Conservation (phyloP, 1,140 invertebrate genomes). For the Arion vulgaris region DNA sequence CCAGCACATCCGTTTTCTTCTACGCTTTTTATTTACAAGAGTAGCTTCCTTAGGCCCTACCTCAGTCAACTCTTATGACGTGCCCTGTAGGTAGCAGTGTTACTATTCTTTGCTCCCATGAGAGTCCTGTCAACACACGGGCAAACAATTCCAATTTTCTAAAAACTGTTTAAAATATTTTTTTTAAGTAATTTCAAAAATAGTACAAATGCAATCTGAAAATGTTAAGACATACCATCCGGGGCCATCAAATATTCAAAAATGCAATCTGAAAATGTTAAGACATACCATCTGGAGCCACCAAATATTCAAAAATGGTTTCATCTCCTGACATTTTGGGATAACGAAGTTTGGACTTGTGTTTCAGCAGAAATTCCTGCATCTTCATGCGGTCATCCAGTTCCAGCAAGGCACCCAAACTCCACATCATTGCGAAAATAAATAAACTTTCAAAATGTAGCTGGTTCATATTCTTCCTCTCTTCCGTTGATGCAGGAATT, state of each 20-base stretch:
- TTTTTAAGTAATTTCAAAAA: too few species aligned
- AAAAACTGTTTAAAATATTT: too few species aligned
- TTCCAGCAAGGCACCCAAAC: slow-evolving; percentile 91
- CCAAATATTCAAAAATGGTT: slow-evolving; percentile 90
- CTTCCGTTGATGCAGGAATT: slow-evolving; percentile 77
- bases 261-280: neutral
- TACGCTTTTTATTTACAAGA: too few species aligned
- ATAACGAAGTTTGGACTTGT: slow-evolving; percentile 53
- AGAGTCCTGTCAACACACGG: too few species aligned
- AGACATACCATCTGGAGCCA: slow-evolving; percentile 82
- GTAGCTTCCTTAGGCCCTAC: too few species aligned
- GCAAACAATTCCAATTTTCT: too few species aligned
- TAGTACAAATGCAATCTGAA: too few species aligned
- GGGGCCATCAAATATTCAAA: slow-evolving; percentile 71
- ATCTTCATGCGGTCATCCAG: slow-evolving; percentile 83
- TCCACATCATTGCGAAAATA: slow-evolving; percentile 89
- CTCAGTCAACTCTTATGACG: too few species aligned
- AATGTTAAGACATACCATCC: slow-evolving; percentile 77
- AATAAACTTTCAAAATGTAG: slow-evolving; percentile 68
- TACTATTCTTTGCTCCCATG: too few species aligned
- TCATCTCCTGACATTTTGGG: slow-evolving; percentile 65
- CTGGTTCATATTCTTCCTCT: slow-evolving; percentile 67
- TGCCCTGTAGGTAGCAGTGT: too few species aligned
- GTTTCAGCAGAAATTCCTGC: slow-evolving; percentile 65
- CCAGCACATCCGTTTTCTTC: too few species aligned